A percentile compares a stretch with the other conserved stretches of the same genome.
These are phyloP conservation scores for Condylura cristata DNA, from an alignment of 2,113 vertebrate genomes.

Conservation along the genomic window DNA sequence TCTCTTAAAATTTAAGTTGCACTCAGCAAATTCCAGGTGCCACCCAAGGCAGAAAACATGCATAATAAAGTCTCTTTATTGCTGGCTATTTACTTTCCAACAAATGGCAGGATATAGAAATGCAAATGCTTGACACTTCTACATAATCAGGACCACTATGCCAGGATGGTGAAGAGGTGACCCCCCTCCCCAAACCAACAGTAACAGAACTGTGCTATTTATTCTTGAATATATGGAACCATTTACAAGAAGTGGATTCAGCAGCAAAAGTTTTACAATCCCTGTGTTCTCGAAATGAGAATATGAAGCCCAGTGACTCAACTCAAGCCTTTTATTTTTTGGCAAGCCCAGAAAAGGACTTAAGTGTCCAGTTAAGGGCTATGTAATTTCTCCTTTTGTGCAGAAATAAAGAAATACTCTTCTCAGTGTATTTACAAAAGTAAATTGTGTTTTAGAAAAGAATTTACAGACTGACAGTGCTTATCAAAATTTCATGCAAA, in stretches of 20 bases:
- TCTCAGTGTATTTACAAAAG: constrained; percentile 64
- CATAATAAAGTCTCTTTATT: constrained; percentile 52
- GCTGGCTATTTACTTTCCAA: constrained; percentile 38
- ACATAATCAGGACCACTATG: background rate
- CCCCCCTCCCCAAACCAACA: constrained; percentile 45
- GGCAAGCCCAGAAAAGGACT: constrained; percentile 54
- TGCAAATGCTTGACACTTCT: constrained; percentile 5
- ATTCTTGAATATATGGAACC: constrained; percentile 23
- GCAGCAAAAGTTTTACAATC: constrained; percentile 62
- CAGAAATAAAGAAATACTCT: constrained; percentile 67
- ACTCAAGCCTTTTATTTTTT: constrained; percentile 45
- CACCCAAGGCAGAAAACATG: constrained; percentile 60
- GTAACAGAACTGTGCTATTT: constrained; percentile 17
- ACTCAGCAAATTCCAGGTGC: constrained; percentile 66
- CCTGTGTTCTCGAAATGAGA: constrained; percentile 57
- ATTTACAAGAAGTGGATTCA: constrained; percentile 65
- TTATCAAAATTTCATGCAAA: constrained; percentile 52
- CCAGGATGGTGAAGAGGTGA: background rate
- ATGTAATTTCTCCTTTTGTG: constrained; percentile 52
- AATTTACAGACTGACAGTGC: constrained; percentile 31
- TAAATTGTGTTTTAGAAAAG: constrained; percentile 50
- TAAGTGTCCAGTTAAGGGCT: constrained; percentile 67
- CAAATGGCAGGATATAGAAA: constrained; percentile 43
- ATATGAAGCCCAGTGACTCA: constrained; percentile 59
- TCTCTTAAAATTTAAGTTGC: constrained; percentile 67